A percentile compares a stretch with the other conserved stretches of the same genome.
phyloP scores from a whole-genome alignment of 2,113 vertebrate genomes.

The Dicrurus megarhynchus region DNA sequence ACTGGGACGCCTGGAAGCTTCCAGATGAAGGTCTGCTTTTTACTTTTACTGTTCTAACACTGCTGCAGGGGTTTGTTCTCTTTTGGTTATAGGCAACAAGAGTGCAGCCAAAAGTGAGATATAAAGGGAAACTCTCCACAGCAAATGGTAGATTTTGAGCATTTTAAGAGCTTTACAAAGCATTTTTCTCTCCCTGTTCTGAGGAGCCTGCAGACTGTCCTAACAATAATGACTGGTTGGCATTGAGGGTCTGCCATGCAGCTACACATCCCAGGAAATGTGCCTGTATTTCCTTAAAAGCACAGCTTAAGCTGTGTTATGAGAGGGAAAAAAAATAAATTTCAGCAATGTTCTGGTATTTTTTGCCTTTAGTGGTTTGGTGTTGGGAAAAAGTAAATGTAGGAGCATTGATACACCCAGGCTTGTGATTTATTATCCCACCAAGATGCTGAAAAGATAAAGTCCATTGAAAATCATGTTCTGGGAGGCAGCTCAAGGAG shows the following conservation, averaged over 20 bases:
- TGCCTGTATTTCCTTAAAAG: not conserved
- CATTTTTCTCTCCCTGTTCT: not conserved
- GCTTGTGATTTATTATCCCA: not conserved
- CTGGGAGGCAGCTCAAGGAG: not conserved
- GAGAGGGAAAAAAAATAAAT: not conserved
- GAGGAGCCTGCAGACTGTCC: not conserved
- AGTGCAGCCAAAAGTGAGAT: not conserved
- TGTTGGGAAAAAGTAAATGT: not conserved
- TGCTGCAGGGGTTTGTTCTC: not conserved
- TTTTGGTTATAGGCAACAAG: not conserved
- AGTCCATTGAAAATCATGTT: not conserved
- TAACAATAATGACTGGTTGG: not conserved
- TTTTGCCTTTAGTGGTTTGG: not conserved
- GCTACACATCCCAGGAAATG: not conserved
- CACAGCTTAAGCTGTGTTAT: not conserved
- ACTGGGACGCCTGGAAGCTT: not conserved
- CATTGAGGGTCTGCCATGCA: not conserved
- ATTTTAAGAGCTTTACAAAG: not conserved
- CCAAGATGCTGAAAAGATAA: not conserved
- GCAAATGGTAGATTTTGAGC: not conserved
- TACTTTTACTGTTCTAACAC: not conserved
- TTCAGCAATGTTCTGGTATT: fast-evolving
- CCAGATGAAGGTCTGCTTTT: not conserved
- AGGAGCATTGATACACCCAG: not conserved
- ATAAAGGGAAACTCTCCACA: not conserved